A percentile compares a stretch with the other conserved stretches of the same genome.
Evolutionary conservation across 2,888 invertebrate species (phyloP).

Genomic region (Eucriotettix oculatus): DNA sequence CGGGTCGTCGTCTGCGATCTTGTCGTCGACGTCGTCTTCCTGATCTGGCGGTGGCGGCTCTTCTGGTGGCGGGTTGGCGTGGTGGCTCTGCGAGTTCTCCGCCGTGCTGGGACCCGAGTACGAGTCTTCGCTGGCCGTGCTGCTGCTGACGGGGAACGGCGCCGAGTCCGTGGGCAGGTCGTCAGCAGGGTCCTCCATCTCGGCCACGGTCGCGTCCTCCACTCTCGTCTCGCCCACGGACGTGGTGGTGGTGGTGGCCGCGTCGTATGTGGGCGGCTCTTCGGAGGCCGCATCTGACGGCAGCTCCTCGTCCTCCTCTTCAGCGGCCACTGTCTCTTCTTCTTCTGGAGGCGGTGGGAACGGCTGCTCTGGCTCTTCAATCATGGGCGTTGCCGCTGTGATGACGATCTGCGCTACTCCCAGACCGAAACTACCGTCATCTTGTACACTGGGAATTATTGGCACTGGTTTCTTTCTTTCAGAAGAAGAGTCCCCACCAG

Average conservation of each 20-base stretch:
- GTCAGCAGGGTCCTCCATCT: constrained; percentile 24
- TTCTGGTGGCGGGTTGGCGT: constrained; percentile 18
- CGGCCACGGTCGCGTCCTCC: constrained; percentile 14
- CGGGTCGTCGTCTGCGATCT: constrained; percentile 41
- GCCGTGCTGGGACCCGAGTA: constrained; percentile 41
- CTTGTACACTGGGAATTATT: not conserved
- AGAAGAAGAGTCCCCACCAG: not conserved
- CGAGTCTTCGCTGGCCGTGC: constrained; percentile 46
- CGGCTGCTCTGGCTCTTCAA: constrained; percentile 66
- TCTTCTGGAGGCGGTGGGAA: constrained; percentile 40
- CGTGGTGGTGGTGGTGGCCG: constrained; percentile 3
- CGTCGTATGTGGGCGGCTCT: constrained; percentile 11
- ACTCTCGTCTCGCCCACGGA: constrained; percentile 3
- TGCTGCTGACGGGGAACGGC: constrained; percentile 43
- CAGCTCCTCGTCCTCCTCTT: constrained; percentile 17
- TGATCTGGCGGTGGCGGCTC: constrained; percentile 27
- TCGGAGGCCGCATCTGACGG: constrained; percentile 11
- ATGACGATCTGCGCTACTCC: constrained; percentile 83
- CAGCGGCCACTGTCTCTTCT: constrained; percentile 18
- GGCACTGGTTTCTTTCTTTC: not conserved
- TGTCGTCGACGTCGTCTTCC: constrained; percentile 20
- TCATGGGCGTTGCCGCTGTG: constrained; percentile 85
- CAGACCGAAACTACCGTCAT: constrained; percentile 42
- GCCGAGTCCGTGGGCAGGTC: constrained; percentile 40
- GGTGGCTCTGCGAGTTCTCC: constrained; percentile 39